These are phyloP conservation scores for Tyrannus savana DNA, from an alignment of 2,113 vertebrate genomes.

Conservation along the genomic window DNA sequence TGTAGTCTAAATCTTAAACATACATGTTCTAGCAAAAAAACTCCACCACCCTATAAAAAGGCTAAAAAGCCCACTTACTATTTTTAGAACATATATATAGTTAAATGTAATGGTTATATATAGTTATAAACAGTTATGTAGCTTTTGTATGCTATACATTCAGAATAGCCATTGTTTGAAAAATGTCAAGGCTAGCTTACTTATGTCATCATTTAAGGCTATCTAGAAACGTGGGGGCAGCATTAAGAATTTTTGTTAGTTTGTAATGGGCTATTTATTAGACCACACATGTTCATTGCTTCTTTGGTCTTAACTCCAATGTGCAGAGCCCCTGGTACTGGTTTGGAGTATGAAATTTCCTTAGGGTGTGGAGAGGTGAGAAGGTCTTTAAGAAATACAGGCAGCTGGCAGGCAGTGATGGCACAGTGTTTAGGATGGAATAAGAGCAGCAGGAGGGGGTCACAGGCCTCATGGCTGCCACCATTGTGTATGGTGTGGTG, in stretches of 20 bases:
- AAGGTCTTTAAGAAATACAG: fast-evolving
- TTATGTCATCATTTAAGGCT: not conserved
- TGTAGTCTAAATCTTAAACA: not conserved
- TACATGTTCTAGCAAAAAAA: not conserved
- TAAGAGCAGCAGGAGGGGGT: not conserved
- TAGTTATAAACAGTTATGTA: not conserved
- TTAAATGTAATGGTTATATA: not conserved
- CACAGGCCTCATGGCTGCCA: not conserved
- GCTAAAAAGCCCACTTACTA: not conserved
- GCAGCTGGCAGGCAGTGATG: not conserved
- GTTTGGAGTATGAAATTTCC: not conserved
- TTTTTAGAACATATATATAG: not conserved
- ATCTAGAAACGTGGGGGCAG: not conserved
- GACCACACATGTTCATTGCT: not conserved
- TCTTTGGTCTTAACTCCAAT: not conserved
- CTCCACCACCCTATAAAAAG: not conserved
- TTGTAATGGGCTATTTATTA: not conserved
- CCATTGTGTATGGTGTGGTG: fast-evolving
- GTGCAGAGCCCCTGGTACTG: not conserved
- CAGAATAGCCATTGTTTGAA: not conserved
- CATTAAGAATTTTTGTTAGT: not conserved
- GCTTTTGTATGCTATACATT: not conserved
- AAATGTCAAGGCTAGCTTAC: not conserved
- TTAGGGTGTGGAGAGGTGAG: not conserved
- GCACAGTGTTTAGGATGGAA: not conserved